Percentiles rank a stretch among this genome's conserved stretches.
These are phyloP conservation scores for Synanthedon andrenaeformis DNA, from an alignment of 2,888 invertebrate genomes.

Conservation along the genomic window DNA sequence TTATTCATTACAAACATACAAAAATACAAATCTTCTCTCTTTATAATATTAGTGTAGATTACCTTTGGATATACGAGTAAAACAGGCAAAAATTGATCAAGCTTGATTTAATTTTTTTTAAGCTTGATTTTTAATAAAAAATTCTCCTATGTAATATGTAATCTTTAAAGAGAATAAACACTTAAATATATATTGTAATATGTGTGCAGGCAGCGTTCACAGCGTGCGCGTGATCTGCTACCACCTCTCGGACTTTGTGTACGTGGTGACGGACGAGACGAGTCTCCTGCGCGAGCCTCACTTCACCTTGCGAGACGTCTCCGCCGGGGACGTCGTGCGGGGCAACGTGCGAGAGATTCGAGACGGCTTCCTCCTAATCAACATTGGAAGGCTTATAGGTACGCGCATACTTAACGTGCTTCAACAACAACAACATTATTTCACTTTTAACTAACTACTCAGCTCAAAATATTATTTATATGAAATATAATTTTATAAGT, in stretches of 20 bases:
- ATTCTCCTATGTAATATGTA: too few relatives aligned
- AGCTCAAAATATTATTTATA: too few relatives aligned
- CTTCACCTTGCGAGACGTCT: conserved; percentile 63
- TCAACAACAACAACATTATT: background rate
- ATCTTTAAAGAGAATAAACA: too few relatives aligned
- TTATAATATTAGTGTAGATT: too few relatives aligned
- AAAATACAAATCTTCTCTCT: too few relatives aligned
- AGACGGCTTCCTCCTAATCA: conserved; percentile 48
- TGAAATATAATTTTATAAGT: too few relatives aligned
- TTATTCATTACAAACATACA: too few relatives aligned
- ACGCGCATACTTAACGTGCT: background rate
- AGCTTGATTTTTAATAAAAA: too few relatives aligned
- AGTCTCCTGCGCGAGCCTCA: conserved; percentile 65
- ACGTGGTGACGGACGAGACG: conserved; percentile 76
- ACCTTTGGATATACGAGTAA: too few relatives aligned
- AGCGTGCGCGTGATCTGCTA: conserved; percentile 74
- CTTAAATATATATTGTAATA: too few relatives aligned
- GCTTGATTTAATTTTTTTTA: too few relatives aligned
- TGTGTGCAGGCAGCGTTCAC: conserved; percentile 51
- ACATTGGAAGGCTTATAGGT: conserved; percentile 67
- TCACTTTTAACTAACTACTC: background rate
- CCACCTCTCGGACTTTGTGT: conserved; percentile 74
- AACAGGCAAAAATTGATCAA: too few relatives aligned
- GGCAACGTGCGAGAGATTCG: conserved; percentile 41
- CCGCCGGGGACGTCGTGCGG: conserved; percentile 65